Evolutionary conservation across 2,113 vertebrate species (phyloP).

Genomic region (Pteruthius melanotis): DNA sequence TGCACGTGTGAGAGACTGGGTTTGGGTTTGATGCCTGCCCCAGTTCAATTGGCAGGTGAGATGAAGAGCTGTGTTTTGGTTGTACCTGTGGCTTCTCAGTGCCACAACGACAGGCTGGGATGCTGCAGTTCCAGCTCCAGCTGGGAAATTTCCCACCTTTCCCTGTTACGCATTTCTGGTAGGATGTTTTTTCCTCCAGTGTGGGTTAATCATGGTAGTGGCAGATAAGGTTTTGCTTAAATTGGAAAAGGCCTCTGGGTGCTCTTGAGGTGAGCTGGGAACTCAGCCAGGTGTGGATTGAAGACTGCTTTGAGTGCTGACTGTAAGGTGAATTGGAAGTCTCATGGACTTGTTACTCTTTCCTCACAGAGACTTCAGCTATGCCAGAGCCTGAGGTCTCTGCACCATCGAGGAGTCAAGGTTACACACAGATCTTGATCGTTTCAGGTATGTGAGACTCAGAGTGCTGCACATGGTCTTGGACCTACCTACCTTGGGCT

Average conservation of each 20-base stretch:
- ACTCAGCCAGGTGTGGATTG: not conserved
- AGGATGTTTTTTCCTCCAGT: not conserved
- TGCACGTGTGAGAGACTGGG: fast-evolving
- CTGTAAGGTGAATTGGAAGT: not conserved
- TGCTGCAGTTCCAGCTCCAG: not conserved
- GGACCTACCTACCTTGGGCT: not conserved
- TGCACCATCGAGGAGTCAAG: not conserved
- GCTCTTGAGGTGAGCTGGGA: not conserved
- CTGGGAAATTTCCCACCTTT: not conserved
- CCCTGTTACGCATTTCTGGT: not conserved
- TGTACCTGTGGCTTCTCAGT: not conserved
- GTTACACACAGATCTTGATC: not conserved
- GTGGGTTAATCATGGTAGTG: fast-evolving
- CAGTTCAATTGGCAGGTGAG: not conserved
- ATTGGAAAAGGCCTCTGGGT: not conserved
- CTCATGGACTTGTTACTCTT: not conserved
- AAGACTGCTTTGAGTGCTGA: not conserved
- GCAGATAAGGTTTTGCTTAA: not conserved
- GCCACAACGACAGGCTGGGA: fast-evolving
- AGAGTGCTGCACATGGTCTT: not conserved
- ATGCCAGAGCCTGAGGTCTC: not conserved
- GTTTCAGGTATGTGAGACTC: not conserved
- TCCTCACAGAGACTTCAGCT: not conserved
- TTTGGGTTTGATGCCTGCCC: not conserved
- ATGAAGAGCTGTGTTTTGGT: not conserved